Percentiles rank a stretch among this genome's conserved stretches.
phyloP scores from a whole-genome alignment of 2,888 invertebrate genomes.

The Tryphoninae sp. region DNA sequence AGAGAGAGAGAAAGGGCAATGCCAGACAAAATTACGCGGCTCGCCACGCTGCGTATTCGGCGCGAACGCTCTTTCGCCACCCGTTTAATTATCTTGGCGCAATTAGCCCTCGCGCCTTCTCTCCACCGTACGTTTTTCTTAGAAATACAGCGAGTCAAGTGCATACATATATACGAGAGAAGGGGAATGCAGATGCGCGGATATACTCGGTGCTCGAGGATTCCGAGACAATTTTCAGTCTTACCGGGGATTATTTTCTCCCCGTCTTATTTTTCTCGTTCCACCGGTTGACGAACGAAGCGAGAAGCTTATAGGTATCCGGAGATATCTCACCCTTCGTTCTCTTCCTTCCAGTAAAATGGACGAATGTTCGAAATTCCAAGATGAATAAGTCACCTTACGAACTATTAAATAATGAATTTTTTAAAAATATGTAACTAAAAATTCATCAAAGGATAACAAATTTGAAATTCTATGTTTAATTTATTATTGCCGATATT shows the following conservation, averaged over 20 bases:
- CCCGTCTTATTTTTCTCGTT: conserved; percentile 10
- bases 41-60: conserved; percentile 57
- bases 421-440: too few relatives aligned
- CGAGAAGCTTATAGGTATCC: conserved; percentile 4
- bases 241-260: conserved; percentile 22
- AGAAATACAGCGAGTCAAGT: conserved; percentile 36
- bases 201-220: conserved; percentile 29
- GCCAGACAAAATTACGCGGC: conserved; percentile 48
- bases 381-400: background rate
- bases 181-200: conserved; percentile 35
- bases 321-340: background rate
- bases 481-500: background rate
- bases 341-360: background rate
- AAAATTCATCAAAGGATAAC: too few relatives aligned
- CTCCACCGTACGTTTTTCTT: conserved; percentile 23
- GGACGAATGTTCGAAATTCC: background rate
- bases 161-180: background rate
- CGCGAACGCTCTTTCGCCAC: conserved; percentile 30
- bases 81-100: conserved; percentile 72
- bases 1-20: conserved; percentile 23
- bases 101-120: conserved; percentile 66
- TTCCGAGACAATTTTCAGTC: conserved; percentile 39
- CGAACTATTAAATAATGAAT: background rate
- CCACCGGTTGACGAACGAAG: background rate
- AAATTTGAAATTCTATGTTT: too few relatives aligned